Percentiles rank a stretch among this genome's conserved stretches.
Evolutionary conservation across 64 coral and sea anemone species (phyloP).

Genomic region (Catalaphyllia jardinei): DNA sequence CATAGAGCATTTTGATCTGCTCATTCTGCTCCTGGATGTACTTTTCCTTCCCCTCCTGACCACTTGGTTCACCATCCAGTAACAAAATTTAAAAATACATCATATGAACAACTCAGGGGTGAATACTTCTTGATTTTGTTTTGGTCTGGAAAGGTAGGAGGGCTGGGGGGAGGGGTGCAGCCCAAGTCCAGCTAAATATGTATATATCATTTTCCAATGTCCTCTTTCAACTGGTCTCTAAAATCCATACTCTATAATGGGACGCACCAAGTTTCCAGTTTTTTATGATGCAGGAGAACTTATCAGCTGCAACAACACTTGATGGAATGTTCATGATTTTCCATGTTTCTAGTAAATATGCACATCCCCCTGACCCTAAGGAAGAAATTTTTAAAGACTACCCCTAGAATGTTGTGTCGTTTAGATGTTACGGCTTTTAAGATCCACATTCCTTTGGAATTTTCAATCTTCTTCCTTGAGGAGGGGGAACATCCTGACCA

Average conservation of each 20-base stretch:
- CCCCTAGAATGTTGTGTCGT: background rate
- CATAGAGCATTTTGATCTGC: conserved; percentile 35
- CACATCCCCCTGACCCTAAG: background rate
- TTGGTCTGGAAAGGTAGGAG: background rate
- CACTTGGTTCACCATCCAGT: background rate
- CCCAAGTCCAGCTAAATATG: too few species aligned
- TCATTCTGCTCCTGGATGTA: conserved; percentile 26
- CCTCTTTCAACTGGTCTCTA: too few species aligned
- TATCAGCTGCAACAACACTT: background rate
- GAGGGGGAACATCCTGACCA: too few species aligned
- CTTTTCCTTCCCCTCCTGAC: conserved; percentile 12
- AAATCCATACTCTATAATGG: too few species aligned
- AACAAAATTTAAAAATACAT: conserved; percentile 21
- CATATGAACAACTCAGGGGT: background rate
- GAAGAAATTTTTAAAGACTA: conserved; percentile 5
- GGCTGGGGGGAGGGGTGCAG: background rate
- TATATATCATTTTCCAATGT: background rate
- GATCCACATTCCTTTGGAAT: too few species aligned
- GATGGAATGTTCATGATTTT: background rate
- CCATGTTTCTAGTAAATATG: background rate
- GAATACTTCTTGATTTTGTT: too few species aligned
- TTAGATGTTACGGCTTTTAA: background rate
- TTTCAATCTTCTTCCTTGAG: too few species aligned
- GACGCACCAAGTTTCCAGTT: too few species aligned
- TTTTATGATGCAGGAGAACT: too few species aligned